phyloP scores from a whole-genome alignment of 2,888 invertebrate species.

The Tetanocera ferruginea region DNA sequence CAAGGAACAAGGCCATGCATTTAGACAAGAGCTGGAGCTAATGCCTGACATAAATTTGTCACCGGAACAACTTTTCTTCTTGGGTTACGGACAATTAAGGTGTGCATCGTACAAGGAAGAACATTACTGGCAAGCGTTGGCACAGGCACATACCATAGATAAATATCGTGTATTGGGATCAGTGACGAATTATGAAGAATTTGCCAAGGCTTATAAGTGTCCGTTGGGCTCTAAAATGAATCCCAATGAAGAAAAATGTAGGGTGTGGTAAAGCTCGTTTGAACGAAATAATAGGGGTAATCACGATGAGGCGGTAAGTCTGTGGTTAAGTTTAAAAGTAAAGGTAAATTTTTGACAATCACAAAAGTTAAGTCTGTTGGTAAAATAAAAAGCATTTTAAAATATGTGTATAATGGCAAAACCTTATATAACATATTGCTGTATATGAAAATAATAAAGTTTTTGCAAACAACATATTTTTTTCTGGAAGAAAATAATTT shows the following conservation, averaged over 20 bases:
- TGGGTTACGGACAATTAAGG: conserved; percentile 65
- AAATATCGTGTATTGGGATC: conserved; percentile 64
- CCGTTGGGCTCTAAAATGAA: conserved; percentile 62
- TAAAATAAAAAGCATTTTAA: no score
- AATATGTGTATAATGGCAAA: no score
- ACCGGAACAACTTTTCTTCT: conserved; percentile 64
- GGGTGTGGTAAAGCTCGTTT: conserved; percentile 56
- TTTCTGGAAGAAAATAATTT: no score
- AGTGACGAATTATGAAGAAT: conserved; percentile 61
- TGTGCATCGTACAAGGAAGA: conserved; percentile 62
- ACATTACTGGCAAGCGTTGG: conserved; percentile 62
- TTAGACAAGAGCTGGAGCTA: conserved; percentile 51
- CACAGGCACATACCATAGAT: conserved; percentile 60
- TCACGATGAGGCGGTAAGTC: no score
- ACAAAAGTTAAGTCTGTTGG: no score
- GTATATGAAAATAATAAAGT: no score
- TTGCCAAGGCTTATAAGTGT: conserved; percentile 59
- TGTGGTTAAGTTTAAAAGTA: no score
- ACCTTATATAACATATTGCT: no score
- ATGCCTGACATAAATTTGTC: conserved; percentile 63
- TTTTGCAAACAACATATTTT: no score
- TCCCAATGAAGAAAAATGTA: conserved; percentile 56
- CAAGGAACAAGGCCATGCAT: conserved; percentile 15
- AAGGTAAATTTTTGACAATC: no score
- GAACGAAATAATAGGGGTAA: no score